These are phyloP conservation scores for Phacellophora camtschatica DNA, from an alignment of 30 jellyfish, hydroid and myxozoan genomes.

Conservation along the genomic window DNA sequence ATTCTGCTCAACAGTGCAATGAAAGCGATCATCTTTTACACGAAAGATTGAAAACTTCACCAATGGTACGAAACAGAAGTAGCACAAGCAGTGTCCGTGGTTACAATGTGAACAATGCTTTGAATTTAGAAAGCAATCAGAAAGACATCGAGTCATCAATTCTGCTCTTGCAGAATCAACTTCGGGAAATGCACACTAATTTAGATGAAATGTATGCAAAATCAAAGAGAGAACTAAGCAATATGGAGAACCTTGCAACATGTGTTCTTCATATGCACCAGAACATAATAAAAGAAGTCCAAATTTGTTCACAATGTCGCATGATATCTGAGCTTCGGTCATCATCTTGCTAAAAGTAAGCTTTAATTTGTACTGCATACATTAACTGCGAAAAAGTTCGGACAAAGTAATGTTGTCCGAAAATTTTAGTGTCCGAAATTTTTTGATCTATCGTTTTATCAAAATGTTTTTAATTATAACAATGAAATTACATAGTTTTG, in stretches of 20 bases:
- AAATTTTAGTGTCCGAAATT: no score
- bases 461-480: no score
- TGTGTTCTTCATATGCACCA: conserved; percentile 15
- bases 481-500: no score
- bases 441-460: no score
- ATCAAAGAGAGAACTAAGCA: conserved; percentile 64
- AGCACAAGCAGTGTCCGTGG: conserved; percentile 19
- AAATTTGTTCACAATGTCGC: conserved; percentile 51
- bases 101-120: background rate
- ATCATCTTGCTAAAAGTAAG: conserved; percentile 21
- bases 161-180: conserved; percentile 52
- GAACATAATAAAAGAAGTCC: conserved; percentile 11
- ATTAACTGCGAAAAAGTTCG: background rate
- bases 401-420: no score
- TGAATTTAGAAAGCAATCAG: background rate
- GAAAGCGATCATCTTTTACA: background rate
- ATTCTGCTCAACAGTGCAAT: no score
- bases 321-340: conserved; percentile 38
- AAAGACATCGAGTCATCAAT: conserved; percentile 36
- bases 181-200: conserved; percentile 45
- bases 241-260: conserved; percentile 53
- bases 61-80: background rate
- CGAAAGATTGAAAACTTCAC: no score
- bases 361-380: background rate
- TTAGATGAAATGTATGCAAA: conserved; percentile 70